A percentile compares a stretch with the other conserved stretches of the same genome.
Conservation (phyloP, 1,140 invertebrate species). For the Cepaea nemoralis region DNA sequence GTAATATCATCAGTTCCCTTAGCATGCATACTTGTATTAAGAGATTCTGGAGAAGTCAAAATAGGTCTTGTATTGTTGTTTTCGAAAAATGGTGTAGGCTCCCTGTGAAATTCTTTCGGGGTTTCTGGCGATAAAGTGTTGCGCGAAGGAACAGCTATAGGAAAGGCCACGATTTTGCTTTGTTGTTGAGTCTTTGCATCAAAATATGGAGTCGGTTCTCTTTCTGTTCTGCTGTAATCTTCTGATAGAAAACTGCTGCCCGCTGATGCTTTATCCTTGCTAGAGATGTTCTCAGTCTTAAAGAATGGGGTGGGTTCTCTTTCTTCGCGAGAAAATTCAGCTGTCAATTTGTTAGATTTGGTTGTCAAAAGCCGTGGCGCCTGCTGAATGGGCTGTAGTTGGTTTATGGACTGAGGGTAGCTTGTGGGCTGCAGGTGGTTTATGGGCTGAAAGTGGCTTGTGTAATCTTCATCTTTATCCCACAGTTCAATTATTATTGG, state of each 20-base stretch:
- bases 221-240: not conserved
- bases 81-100: not conserved
- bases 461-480: not conserved
- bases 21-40: not conserved
- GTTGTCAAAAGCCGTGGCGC: not conserved
- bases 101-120: not conserved
- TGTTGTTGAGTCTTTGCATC: not conserved
- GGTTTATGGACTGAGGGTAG: not conserved
- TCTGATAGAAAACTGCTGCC: not conserved
- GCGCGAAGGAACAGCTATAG: not conserved
- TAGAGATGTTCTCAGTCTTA: not conserved
- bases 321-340: not conserved
- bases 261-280: not conserved
- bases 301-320: constrained; percentile 2
- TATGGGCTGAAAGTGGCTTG: not conserved
- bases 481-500: not conserved
- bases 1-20: not conserved
- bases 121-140: not conserved
- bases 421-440: not conserved
- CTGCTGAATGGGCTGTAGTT: not conserved
- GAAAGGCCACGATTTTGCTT: not conserved
- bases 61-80: not conserved
- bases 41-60: not conserved
- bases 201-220: constrained; percentile 1
- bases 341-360: no score